Evolutionary conservation across 2,113 vertebrate species (phyloP), one percentile per base, ranked within the genome.

Genomic region (Taurulus bubalis): DNA sequence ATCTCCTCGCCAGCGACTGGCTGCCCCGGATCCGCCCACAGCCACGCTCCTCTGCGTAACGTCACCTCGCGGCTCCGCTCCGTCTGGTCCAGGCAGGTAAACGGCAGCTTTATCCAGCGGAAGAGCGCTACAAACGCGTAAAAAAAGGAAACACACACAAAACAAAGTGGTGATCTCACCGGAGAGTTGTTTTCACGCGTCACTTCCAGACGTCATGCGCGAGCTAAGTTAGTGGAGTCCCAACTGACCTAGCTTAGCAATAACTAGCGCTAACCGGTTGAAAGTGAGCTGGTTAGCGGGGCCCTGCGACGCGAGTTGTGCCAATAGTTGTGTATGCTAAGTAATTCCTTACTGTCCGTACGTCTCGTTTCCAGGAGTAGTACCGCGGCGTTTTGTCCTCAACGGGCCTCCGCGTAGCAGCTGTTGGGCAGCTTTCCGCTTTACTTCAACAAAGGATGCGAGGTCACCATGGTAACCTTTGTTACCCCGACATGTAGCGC

Each of bases 401-500:
- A n/a, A 38, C 36, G 49, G 22, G 28, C 22, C 5, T 34, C 6
- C 28, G 16, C 8, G 63, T 20, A 38, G 76, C 82, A 79, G 77
- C 77, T 73, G 79, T 45, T 59, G 11, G 20, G n/a, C 58, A 69
- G 56, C 64, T 69, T 56, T 67, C n/a, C 9, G 63, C 38, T 60
- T 47, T 45, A 68, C 36, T 55, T 53, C 81, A 90, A 93, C 90
- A 94, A 94, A 93, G 86, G 88, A 89, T 84, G 83, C 30, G 74
- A 72, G 65, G 88, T 93, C 88, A 89, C 94, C 91, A 94, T 93
- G 89, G 94, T 91, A 94, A 94, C 93, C 92, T 95, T 94, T 94
- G 91, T 94, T 94, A 94, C 87, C 88, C 87, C 28, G 86, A 16
- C 90, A 73, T 66, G 34, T 14, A 45, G 18, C 36, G 22, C 34